phyloP scores from a whole-genome alignment of 2,113 vertebrate species.

The Solenodon paradoxus region DNA sequence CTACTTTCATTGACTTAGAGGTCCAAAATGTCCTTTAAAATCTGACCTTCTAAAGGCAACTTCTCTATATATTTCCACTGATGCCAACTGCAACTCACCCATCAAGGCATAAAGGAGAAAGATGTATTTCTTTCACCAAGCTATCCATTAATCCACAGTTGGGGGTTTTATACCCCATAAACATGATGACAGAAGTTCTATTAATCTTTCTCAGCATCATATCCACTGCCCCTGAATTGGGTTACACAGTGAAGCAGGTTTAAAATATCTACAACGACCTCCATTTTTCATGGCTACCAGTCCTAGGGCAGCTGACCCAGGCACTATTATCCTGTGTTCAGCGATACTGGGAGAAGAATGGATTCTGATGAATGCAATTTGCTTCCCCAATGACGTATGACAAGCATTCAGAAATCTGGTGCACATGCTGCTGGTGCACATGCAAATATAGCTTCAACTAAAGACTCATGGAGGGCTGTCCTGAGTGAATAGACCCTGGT shows the following conservation, averaged over 20 bases:
- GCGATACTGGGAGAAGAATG: conserved; percentile 76
- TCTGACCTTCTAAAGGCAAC: conserved; percentile 67
- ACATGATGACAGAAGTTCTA: conserved; percentile 77
- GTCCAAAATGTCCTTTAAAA: conserved; percentile 71
- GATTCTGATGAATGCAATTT: conserved; percentile 83
- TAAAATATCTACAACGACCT: conserved; percentile 79
- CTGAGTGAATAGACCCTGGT: conserved; percentile 70
- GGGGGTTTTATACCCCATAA: conserved; percentile 80
- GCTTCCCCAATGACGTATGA: conserved; percentile 80
- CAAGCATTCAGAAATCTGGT: conserved; percentile 75
- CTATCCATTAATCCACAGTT: conserved; percentile 80
- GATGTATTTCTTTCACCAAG: conserved; percentile 82
- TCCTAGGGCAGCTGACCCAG: conserved; percentile 83
- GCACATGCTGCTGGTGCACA: conserved; percentile 72
- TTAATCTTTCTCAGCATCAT: conserved; percentile 83
- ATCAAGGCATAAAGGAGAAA: conserved; percentile 78
- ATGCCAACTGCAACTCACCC: conserved; percentile 78
- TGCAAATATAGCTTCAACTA: conserved; percentile 81
- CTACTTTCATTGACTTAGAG: conserved; percentile 73
- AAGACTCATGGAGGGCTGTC: conserved; percentile 70
- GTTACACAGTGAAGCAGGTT: conserved; percentile 67
- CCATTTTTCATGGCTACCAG: conserved; percentile 81
- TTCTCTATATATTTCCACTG: conserved; percentile 71
- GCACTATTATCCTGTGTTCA: conserved; percentile 83
- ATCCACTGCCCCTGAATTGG: conserved; percentile 75